phyloP scores from a whole-genome alignment of 2,888 invertebrate species.

The Scotopteryx bipunctaria region DNA sequence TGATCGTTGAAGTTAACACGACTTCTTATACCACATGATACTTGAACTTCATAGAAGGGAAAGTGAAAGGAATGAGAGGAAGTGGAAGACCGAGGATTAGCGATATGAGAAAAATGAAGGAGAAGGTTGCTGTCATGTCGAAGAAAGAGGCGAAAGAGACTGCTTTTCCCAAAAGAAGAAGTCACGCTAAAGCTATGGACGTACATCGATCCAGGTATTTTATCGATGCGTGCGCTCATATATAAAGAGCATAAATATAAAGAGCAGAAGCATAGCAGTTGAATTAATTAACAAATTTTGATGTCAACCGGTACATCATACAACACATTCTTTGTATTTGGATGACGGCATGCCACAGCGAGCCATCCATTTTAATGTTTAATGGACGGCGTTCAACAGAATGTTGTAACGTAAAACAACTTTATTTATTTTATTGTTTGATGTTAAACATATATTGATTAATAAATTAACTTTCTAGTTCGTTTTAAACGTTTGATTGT shows the following conservation, averaged over 20 bases:
- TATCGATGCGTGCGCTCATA: constrained; percentile 76
- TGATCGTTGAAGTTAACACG: too few relatives aligned
- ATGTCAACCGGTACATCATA: constrained; percentile 62
- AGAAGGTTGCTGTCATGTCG: too few relatives aligned
- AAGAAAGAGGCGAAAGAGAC: too few relatives aligned
- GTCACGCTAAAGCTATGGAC: constrained; percentile 31
- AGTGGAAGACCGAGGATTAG: too few relatives aligned
- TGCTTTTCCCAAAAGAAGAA: too few relatives aligned
- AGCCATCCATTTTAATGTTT: constrained; percentile 36
- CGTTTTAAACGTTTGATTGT: constrained; percentile 1
- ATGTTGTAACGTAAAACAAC: constrained; percentile 33
- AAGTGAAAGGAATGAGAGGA: too few relatives aligned
- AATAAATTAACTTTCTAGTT: constrained; percentile 13
- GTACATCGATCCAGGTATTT: constrained; percentile 59
- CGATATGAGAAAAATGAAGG: too few relatives aligned
- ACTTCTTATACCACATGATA: too few relatives aligned
- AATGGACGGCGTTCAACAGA: constrained; percentile 31
- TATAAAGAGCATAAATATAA: constrained; percentile 74
- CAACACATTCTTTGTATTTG: constrained; percentile 68
- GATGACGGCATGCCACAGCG: constrained; percentile 44
- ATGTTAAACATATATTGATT: constrained; percentile 8
- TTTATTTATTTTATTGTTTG: constrained; percentile 30
- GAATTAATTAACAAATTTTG: constrained; percentile 79
- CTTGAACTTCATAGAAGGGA: too few relatives aligned
- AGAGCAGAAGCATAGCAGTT: constrained; percentile 69